Conservation (phyloP, 1,140 invertebrate species). For the Dreissena polymorpha region DNA sequence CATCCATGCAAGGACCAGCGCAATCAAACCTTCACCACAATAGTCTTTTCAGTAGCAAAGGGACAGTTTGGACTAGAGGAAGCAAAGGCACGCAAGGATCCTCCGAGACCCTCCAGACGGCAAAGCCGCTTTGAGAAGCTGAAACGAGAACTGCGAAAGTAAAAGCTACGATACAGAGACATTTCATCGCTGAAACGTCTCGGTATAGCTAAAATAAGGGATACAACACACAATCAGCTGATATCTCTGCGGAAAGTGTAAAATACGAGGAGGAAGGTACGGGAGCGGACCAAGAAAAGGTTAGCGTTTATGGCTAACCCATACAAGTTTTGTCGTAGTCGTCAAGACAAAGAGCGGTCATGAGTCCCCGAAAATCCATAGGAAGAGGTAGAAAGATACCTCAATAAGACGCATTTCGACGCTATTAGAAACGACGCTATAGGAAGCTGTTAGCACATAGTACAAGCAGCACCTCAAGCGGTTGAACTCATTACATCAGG, state of each 20-base stretch:
- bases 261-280: not conserved
- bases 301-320: conserved; percentile 16
- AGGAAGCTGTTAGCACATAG: no score
- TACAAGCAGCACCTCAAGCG: no score
- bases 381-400: no score
- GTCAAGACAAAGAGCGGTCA: no score
- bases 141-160: no score
- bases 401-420: no score
- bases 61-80: conserved; percentile 12
- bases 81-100: conserved; percentile 5
- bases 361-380: no score
- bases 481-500: no score
- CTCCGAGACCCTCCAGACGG: not conserved
- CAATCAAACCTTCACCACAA: conserved; percentile 15
- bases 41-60: conserved; percentile 19
- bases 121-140: conserved; percentile 22
- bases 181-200: conserved; percentile 5
- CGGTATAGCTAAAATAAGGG: conserved; percentile 2
- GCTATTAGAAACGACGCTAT: no score
- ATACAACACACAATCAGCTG: not conserved
- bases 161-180: conserved; percentile 25
- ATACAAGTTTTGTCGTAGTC: conserved; percentile 10
- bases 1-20: conserved; percentile 38
- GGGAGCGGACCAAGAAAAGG: conserved; percentile 18
- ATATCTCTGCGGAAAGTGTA: conserved; percentile 21